Percentiles rank a stretch among this genome's conserved stretches.
These are phyloP conservation scores for Heliopora coerulea DNA, from an alignment of 92 coral and sea anemone species.

Conservation along the genomic window DNA sequence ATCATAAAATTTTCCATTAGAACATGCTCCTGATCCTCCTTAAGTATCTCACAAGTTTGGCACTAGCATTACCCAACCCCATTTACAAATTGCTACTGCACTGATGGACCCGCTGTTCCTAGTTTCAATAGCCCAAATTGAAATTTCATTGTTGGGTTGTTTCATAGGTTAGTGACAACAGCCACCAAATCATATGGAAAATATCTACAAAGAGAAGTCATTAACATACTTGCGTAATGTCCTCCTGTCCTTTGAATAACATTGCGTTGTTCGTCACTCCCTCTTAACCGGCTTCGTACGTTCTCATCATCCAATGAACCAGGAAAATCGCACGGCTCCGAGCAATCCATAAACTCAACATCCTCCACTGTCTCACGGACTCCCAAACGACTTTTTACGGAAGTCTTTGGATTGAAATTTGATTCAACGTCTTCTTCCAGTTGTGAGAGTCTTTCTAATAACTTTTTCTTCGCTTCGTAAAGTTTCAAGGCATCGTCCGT, in stretches of 20 bases:
- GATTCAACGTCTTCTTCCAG: not conserved
- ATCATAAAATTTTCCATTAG: too few species aligned
- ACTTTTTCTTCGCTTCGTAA: constrained; percentile 12
- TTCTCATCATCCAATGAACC: not conserved
- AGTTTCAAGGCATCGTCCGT: not conserved
- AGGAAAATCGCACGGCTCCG: not conserved
- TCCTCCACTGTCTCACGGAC: not conserved
- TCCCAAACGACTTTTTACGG: constrained; percentile 32
- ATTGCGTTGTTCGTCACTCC: not conserved
- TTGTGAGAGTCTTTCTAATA: constrained; percentile 12
- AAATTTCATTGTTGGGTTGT: too few species aligned
- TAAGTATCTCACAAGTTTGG: too few species aligned
- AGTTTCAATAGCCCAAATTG: too few species aligned
- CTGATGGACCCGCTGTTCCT: too few species aligned
- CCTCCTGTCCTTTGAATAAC: not conserved
- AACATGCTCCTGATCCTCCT: too few species aligned
- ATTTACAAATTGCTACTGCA: too few species aligned
- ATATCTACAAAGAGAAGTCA: not conserved
- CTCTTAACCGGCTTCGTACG: not conserved
- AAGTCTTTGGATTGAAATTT: not conserved
- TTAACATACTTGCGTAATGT: not conserved
- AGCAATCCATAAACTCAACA: constrained; percentile 20
- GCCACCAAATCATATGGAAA: too few species aligned
- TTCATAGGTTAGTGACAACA: too few species aligned
- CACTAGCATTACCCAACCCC: too few species aligned